Percentiles rank a stretch among this genome's conserved stretches.
These are phyloP conservation scores for Drosophila bunnanda DNA, from an alignment of 2,888 invertebrate species.

Conservation along the genomic window DNA sequence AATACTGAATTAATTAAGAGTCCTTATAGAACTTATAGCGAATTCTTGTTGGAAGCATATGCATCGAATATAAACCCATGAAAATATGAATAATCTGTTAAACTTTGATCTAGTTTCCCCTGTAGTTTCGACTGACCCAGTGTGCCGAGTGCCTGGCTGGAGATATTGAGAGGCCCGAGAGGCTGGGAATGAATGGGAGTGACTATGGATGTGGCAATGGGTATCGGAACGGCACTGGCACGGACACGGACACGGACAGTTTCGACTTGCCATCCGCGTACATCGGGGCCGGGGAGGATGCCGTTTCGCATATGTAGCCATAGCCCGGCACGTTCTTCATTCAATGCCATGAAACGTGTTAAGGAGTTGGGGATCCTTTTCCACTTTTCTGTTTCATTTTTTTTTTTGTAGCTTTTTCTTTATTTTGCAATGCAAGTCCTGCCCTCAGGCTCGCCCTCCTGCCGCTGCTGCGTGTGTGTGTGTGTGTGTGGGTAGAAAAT, in stretches of 20 bases:
- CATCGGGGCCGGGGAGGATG: neutral
- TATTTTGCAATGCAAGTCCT: slow-evolving; percentile 61
- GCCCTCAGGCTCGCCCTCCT: neutral
- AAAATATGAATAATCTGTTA: neutral
- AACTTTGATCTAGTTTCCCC: neutral
- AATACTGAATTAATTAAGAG: too few relatives aligned
- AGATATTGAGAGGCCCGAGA: slow-evolving; percentile 13
- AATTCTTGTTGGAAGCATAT: too few relatives aligned
- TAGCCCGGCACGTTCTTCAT: slow-evolving; percentile 69
- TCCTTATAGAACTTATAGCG: too few relatives aligned
- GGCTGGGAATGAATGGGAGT: slow-evolving; percentile 5
- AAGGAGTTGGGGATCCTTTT: slow-evolving; percentile 66
- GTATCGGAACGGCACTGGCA: slow-evolving; percentile 31
- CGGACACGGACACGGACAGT: slow-evolving; percentile 43
- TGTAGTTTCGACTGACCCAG: neutral
- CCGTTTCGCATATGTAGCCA: slow-evolving; percentile 46
- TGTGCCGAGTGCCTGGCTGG: neutral
- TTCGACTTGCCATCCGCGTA: slow-evolving; percentile 41
- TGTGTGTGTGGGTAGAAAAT: slow-evolving; percentile 58
- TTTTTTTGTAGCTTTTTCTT: slow-evolving; percentile 44
- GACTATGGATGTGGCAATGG: neutral
- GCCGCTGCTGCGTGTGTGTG: neutral
- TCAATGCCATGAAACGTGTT: slow-evolving; percentile 73
- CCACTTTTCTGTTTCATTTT: neutral
- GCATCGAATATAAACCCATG: neutral